Percentiles rank a stretch among this genome's conserved stretches.
These are phyloP conservation scores for Nannoperca australis DNA, from an alignment of 2,797 vertebrate species.

Conservation along the genomic window DNA sequence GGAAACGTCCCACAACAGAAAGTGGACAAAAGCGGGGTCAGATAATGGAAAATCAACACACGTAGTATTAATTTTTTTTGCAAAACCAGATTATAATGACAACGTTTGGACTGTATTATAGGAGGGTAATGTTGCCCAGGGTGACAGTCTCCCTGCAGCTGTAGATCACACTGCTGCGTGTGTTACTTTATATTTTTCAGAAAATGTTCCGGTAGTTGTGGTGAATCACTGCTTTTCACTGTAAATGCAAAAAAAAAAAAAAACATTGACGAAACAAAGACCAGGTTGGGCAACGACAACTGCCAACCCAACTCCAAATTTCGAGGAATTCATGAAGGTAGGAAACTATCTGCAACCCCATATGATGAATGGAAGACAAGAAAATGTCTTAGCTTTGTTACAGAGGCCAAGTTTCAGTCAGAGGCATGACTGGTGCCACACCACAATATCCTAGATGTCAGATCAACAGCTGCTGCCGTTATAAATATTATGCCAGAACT, in stretches of 20 bases:
- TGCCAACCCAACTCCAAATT: not conserved
- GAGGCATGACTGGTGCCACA: constrained; percentile 3
- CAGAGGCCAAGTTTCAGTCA: constrained; percentile 23
- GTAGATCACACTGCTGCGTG: not conserved
- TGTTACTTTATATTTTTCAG: not conserved
- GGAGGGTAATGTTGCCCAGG: too few species aligned
- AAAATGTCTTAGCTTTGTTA: not conserved
- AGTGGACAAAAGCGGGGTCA: constrained; percentile 33
- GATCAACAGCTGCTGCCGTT: constrained; percentile 17
- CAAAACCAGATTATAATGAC: not conserved
- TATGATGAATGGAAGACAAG: constrained; percentile 10
- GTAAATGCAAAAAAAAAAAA: not conserved
- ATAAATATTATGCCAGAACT: not conserved
- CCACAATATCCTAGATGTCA: constrained; percentile 11
- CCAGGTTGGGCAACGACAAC: not conserved
- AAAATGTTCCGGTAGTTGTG: not conserved
- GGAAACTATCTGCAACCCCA: constrained; percentile 1
- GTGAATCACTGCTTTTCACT: not conserved
- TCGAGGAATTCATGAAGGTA: not conserved
- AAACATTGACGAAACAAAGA: not conserved
- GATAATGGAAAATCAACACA: constrained; percentile 2
- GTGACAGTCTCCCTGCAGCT: not conserved
- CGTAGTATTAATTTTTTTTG: not conserved
- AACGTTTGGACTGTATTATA: not conserved
- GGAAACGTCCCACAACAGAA: constrained; percentile 38